A percentile compares a stretch with the other conserved stretches of the same genome.
Conservation (phyloP, 2,888 invertebrate genomes). For the Chironomus riparius region DNA sequence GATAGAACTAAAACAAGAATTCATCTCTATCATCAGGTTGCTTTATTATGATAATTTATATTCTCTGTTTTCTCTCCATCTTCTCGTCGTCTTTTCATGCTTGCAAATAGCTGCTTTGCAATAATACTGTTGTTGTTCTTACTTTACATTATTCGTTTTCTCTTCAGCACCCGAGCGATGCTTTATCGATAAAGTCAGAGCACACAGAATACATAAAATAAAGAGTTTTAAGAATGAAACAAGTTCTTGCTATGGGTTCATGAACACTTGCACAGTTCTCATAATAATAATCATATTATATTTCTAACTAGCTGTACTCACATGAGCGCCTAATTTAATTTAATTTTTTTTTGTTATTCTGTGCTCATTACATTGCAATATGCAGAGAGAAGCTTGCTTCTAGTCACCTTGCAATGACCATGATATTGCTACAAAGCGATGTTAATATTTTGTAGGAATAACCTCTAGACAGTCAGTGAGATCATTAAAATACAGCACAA, state of each 20-base stretch:
- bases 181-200: not conserved
- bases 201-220: not conserved
- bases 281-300: no score
- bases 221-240: not conserved
- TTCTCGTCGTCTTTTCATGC: not conserved
- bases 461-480: slow-evolving; percentile 20
- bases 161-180: not conserved
- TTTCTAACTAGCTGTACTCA: no score
- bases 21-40: slow-evolving; percentile 24
- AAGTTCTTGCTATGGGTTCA: not conserved
- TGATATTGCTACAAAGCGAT: not conserved
- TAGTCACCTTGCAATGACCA: slow-evolving; percentile 25
- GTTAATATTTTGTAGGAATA: slow-evolving; percentile 15
- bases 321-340: not conserved
- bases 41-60: slow-evolving; percentile 26
- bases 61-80: not conserved
- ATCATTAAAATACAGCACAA: no score
- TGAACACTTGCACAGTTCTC: not conserved
- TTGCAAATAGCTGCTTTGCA: not conserved
- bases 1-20: not conserved
- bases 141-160: not conserved
- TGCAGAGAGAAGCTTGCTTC: not conserved
- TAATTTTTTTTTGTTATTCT: not conserved
- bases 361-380: not conserved
- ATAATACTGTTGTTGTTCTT: not conserved